Evolutionary conservation across 2,113 vertebrate genomes (phyloP).

Genomic region (Psittacara wagleri): DNA sequence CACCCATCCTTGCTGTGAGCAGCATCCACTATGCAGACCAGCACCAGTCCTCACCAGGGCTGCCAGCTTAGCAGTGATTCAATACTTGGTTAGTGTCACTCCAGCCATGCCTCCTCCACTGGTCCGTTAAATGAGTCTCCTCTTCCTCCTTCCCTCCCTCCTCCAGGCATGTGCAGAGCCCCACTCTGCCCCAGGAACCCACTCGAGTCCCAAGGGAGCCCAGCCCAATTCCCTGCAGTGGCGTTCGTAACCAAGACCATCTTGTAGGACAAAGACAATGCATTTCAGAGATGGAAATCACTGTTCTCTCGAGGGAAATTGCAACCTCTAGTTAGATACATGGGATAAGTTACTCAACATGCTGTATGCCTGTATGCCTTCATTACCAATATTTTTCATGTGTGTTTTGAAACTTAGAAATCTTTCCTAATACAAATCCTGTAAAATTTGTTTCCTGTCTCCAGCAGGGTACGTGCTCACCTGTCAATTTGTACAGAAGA

Average conservation of each 20-base stretch:
- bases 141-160: background rate
- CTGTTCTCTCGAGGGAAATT: background rate
- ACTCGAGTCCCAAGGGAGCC: background rate
- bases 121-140: background rate
- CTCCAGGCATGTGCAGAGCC: background rate
- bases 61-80: fast-evolving
- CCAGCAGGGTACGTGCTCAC: background rate
- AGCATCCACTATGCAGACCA: background rate
- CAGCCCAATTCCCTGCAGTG: background rate
- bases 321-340: background rate
- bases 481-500: background rate
- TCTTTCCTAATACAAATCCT: background rate
- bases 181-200: background rate
- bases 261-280: background rate
- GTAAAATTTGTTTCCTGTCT: background rate
- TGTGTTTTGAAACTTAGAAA: background rate
- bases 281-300: background rate
- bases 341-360: background rate
- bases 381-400: background rate
- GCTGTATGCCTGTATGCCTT: background rate
- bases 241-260: background rate
- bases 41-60: background rate
- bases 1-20: fast-evolving
- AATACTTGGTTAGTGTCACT: background rate
- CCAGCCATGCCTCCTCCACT: background rate